Evolutionary conservation across 2,113 vertebrate genomes (phyloP).

Genomic region (Apaloderma vittatum): DNA sequence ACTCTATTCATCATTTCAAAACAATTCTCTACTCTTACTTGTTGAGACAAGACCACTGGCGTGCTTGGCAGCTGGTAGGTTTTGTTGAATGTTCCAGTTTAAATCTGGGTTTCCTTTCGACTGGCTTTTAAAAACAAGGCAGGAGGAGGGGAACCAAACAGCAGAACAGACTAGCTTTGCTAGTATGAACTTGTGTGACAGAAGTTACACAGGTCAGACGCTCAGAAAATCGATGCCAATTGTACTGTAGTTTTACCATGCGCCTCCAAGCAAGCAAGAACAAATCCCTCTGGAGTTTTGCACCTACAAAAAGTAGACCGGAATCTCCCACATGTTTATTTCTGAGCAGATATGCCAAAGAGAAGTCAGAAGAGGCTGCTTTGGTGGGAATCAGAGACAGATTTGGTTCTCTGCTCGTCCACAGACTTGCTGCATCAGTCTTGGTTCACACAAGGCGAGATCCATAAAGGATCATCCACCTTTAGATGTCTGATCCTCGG

Average conservation of each 20-base stretch:
- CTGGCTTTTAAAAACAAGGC: slow-evolving; percentile 40
- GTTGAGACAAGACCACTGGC: slow-evolving; percentile 42
- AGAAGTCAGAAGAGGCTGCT: not conserved
- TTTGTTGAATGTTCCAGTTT: slow-evolving; percentile 53
- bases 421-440: not conserved
- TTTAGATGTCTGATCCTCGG: not conserved
- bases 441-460: not conserved
- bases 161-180: not conserved
- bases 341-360: not conserved
- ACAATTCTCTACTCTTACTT: slow-evolving; percentile 39
- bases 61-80: slow-evolving; percentile 5
- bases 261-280: not conserved
- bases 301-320: not conserved
- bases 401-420: not conserved
- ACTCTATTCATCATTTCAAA: slow-evolving; percentile 21
- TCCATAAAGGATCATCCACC: not conserved
- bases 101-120: slow-evolving; percentile 39
- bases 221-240: not conserved
- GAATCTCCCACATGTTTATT: not conserved
- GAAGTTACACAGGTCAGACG: not conserved
- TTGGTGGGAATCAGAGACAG: not conserved
- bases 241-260: not conserved
- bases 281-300: not conserved
- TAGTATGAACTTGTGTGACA: not conserved
- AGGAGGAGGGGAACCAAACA: not conserved